Conservation (phyloP, 2,113 vertebrate species). For the Syngnathoides biaculeatus region DNA sequence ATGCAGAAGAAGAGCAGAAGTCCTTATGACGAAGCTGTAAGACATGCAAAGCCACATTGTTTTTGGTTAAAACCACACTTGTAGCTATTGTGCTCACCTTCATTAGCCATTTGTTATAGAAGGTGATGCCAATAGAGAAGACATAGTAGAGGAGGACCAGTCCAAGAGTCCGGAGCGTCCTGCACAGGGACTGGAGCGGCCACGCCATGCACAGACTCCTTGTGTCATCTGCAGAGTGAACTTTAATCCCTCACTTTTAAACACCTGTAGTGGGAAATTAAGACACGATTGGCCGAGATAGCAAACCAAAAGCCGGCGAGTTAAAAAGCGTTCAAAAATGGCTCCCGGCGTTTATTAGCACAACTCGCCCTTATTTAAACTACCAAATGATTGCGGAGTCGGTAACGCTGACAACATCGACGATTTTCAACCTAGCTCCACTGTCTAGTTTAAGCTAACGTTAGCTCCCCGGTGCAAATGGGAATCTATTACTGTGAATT, state of each 20-base stretch:
- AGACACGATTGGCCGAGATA: neutral
- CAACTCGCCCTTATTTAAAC: neutral
- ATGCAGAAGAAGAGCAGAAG: neutral
- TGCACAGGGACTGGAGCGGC: conserved; percentile 70
- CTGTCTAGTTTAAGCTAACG: neutral
- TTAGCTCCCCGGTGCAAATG: neutral
- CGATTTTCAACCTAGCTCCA: neutral
- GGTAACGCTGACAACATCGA: no score
- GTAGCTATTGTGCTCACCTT: conserved; percentile 66
- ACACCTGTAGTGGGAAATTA: neutral
- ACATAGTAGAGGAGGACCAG: conserved; percentile 84
- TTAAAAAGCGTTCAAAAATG: neutral
- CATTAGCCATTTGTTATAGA: conserved; percentile 95
- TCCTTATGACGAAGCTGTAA: neutral
- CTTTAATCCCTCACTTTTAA: neutral
- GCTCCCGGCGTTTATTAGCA: neutral
- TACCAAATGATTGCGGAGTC: neutral
- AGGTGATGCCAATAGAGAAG: conserved; percentile 92
- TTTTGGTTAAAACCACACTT: neutral
- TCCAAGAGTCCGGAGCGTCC: conserved; percentile 69
- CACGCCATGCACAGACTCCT: conserved; percentile 59
- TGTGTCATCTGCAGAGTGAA: conserved; percentile 26
- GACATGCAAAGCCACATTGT: neutral
- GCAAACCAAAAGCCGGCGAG: neutral
- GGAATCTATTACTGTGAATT: neutral